phyloP scores from a whole-genome alignment of 2,113 vertebrate genomes.

The Pollimyrus isidori region DNA sequence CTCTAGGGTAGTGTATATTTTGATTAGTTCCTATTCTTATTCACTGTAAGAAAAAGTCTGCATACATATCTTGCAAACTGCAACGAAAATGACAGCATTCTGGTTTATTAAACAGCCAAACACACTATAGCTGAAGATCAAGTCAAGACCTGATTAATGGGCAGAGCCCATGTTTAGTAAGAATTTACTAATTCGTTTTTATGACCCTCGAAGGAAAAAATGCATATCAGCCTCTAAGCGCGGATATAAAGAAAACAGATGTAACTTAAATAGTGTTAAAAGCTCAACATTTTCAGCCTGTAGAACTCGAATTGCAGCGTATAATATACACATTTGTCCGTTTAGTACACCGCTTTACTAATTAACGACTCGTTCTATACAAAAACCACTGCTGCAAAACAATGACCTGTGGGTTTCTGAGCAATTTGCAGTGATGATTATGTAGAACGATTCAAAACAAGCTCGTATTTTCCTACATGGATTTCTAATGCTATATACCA shows the following conservation, averaged over 20 bases:
- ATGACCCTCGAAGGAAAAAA: neutral
- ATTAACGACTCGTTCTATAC: neutral
- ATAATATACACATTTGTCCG: neutral
- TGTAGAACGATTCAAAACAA: constrained; percentile 7
- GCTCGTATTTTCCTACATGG: neutral
- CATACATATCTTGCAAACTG: neutral
- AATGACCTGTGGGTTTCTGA: neutral
- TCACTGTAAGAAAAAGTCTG: neutral
- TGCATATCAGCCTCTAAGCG: neutral
- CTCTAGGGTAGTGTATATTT: neutral
- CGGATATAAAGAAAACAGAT: neutral
- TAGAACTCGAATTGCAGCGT: neutral
- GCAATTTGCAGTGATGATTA: neutral
- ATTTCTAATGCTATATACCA: neutral
- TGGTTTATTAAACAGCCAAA: neutral
- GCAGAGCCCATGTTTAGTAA: neutral
- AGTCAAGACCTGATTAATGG: neutral
- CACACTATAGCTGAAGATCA: neutral
- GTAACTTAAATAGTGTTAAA: neutral
- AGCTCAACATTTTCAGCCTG: neutral
- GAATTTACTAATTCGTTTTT: neutral
- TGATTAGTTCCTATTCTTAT: neutral
- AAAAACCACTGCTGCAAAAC: neutral
- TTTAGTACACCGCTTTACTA: neutral
- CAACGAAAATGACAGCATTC: neutral